phyloP scores from a whole-genome alignment of 2,113 vertebrate genomes.

The Microcebus jonahi region DNA sequence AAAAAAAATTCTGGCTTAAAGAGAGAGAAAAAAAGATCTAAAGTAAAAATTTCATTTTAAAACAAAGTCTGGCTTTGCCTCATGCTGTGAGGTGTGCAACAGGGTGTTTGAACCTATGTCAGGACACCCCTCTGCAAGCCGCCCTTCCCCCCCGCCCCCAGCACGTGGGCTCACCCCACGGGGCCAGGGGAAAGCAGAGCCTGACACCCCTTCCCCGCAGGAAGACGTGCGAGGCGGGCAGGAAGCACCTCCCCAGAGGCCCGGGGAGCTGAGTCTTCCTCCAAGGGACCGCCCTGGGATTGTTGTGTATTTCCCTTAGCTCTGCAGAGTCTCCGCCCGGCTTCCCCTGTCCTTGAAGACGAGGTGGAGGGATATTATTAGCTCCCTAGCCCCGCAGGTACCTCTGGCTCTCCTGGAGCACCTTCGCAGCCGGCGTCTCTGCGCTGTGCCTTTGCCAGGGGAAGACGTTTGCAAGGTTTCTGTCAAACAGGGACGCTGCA shows the following conservation, averaged over 20 bases:
- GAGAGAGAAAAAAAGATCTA: background rate
- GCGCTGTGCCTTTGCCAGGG: background rate
- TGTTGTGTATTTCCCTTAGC: background rate
- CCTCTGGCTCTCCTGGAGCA: background rate
- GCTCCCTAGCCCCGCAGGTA: background rate
- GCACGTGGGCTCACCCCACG: background rate
- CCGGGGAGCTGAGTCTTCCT: background rate
- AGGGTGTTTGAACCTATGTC: background rate
- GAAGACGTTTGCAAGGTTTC: background rate
- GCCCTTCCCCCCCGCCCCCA: background rate
- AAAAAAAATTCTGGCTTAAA: background rate
- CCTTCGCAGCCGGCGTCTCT: background rate
- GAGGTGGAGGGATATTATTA: constrained; percentile 24
- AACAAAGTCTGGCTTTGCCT: background rate
- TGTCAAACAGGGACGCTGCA: background rate
- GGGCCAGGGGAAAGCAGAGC: background rate
- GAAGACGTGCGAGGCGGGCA: background rate
- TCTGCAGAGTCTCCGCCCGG: constrained; percentile 32
- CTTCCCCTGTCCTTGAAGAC: constrained; percentile 49
- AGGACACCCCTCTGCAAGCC: background rate
- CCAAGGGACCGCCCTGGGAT: background rate
- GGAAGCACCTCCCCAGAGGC: background rate
- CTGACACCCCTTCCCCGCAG: background rate
- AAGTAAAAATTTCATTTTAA: background rate
- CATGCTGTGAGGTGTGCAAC: background rate